Percentiles rank a stretch among this genome's conserved stretches.
These are phyloP conservation scores for Mustela nigripes DNA, from an alignment of 2,113 vertebrate species.

Conservation along the genomic window DNA sequence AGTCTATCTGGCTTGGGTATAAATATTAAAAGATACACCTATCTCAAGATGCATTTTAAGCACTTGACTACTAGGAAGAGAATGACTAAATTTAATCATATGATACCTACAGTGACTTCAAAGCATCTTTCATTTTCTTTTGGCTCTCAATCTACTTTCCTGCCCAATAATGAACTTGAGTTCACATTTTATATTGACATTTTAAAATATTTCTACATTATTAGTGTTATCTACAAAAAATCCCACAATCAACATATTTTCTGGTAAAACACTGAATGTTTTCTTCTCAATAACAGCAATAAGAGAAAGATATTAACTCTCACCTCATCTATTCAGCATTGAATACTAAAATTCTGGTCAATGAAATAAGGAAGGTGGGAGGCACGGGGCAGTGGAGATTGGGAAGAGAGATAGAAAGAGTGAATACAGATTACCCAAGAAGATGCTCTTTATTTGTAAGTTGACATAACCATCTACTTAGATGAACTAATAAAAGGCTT, in stretches of 20 bases:
- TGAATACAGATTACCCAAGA: neutral
- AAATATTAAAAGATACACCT: neutral
- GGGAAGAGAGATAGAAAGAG: neutral
- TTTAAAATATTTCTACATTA: neutral
- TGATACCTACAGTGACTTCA: neutral
- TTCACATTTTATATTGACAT: slow-evolving; percentile 11
- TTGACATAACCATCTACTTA: neutral
- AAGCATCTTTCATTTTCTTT: slow-evolving; percentile 3
- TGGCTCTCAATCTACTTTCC: neutral
- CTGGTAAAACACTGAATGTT: neutral
- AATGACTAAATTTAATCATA: slow-evolving; percentile 19
- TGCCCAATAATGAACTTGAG: neutral
- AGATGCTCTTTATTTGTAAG: neutral
- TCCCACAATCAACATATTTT: neutral
- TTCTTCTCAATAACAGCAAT: neutral
- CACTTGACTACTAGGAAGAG: neutral
- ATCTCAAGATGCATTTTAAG: neutral
- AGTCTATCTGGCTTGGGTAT: neutral
- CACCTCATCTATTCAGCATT: neutral
- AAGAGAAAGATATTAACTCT: neutral
- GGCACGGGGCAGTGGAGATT: neutral
- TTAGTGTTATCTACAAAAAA: neutral
- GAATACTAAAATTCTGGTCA: neutral
- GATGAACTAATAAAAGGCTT: neutral
- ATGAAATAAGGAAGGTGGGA: neutral